Conservation (phyloP, 1,140 invertebrate species). For the Pectinophora gossypiella region DNA sequence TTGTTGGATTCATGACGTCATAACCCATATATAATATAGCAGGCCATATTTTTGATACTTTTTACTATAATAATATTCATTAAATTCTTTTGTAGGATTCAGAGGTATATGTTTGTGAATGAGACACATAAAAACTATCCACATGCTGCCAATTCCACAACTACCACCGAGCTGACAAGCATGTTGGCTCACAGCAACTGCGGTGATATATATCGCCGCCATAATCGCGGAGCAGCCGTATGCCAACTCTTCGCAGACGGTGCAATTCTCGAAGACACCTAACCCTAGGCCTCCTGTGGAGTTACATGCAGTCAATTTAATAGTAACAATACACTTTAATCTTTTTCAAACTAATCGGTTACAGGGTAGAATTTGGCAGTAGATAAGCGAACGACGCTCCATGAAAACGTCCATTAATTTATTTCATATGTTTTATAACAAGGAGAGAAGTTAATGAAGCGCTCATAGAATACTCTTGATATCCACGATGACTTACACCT, state of each 20-base stretch:
- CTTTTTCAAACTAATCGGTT: too few relatives aligned
- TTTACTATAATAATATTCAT: too few relatives aligned
- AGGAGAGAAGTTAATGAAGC: neutral
- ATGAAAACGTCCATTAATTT: slow-evolving; percentile 6
- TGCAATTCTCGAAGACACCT: slow-evolving; percentile 46
- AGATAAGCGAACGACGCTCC: too few relatives aligned
- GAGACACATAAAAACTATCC: too few relatives aligned
- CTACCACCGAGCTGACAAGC: slow-evolving; percentile 26
- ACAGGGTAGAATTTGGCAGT: too few relatives aligned
- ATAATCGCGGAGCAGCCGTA: slow-evolving; percentile 59
- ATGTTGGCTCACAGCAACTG: slow-evolving; percentile 50
- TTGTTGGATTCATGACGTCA: too few relatives aligned
- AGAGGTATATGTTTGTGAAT: too few relatives aligned
- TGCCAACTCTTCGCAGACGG: slow-evolving; percentile 42
- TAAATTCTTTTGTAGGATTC: slow-evolving; percentile 43
- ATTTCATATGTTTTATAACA: too few relatives aligned
- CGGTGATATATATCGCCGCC: slow-evolving; percentile 54
- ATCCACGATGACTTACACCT: slow-evolving; percentile 29
- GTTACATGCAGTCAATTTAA: too few relatives aligned
- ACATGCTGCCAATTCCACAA: neutral
- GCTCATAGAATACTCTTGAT: neutral
- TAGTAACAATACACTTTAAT: too few relatives aligned
- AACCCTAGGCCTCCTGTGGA: slow-evolving; percentile 55
- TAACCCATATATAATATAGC: too few relatives aligned
- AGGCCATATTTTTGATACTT: too few relatives aligned